A percentile compares a stretch with the other conserved stretches of the same genome.
phyloP scores from a whole-genome alignment of 2,797 vertebrate genomes.

The Sylvilagus floridanus region DNA sequence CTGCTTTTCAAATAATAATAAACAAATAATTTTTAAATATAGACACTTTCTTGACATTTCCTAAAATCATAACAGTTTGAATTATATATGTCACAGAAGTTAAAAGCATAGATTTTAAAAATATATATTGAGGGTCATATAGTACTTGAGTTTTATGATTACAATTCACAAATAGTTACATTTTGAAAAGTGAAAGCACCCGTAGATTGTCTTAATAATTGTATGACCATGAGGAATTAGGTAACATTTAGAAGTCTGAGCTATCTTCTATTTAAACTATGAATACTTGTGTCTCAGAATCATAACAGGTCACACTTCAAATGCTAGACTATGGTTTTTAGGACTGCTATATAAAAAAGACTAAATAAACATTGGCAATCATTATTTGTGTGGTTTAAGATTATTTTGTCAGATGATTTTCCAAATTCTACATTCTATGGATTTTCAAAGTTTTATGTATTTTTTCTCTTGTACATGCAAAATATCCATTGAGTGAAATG shows the following conservation, averaged over 20 bases:
- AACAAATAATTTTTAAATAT: no score
- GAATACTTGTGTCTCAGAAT: not conserved
- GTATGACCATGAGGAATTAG: not conserved
- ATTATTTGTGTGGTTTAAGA: not conserved
- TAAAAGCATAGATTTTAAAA: not conserved
- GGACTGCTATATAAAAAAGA: not conserved
- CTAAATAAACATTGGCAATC: not conserved
- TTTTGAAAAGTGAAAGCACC: not conserved
- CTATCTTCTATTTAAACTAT: not conserved
- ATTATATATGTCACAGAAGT: not conserved
- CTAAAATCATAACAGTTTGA: not conserved
- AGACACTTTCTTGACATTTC: not conserved
- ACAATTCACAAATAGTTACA: not conserved
- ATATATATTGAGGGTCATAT: not conserved
- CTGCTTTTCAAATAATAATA: no score
- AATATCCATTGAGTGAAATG: not conserved
- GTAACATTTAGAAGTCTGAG: not conserved
- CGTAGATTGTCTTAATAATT: not conserved
- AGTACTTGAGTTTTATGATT: not conserved
- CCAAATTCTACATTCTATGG: not conserved
- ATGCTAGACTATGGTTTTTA: not conserved
- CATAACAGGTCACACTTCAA: not conserved
- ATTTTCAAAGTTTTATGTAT: not conserved
- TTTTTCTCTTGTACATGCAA: not conserved
- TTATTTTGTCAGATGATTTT: not conserved